Percentiles rank a stretch among this genome's conserved stretches.
Conservation (phyloP, 2,888 invertebrate species). For the Megamerina dolium region DNA sequence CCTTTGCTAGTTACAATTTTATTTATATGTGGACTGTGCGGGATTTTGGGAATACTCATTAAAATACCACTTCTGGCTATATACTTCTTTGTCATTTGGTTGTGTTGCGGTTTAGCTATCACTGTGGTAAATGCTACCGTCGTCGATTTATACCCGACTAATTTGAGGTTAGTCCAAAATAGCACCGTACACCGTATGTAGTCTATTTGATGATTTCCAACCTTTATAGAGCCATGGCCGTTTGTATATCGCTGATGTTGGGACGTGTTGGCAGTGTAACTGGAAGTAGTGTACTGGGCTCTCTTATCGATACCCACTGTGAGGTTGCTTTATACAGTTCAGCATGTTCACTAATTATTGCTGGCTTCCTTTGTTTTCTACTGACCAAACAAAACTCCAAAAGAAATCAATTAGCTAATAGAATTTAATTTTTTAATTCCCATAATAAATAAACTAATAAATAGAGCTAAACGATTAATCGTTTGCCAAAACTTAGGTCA, state of each 20-base stretch:
- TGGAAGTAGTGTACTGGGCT: conserved; percentile 26
- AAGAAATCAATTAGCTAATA: conserved; percentile 6
- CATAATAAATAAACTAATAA: no score
- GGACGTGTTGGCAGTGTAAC: conserved; percentile 29
- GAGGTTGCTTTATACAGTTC: conserved; percentile 20
- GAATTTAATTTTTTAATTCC: no score
- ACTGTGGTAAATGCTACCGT: conserved; percentile 35
- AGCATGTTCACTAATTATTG: conserved; percentile 19
- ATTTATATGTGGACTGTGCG: conserved; percentile 25
- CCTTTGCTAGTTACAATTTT: conserved; percentile 22
- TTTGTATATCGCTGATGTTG: conserved; percentile 30
- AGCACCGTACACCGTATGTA: not conserved
- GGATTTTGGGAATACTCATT: conserved; percentile 23
- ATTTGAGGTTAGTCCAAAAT: conserved; percentile 30
- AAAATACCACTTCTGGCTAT: conserved; percentile 25
- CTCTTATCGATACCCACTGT: conserved; percentile 28
- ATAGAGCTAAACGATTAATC: no score
- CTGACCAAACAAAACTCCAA: conserved; percentile 16
- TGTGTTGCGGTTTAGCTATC: conserved; percentile 30
- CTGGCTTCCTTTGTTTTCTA: conserved; percentile 20
- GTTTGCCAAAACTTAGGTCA: no score
- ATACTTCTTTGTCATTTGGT: conserved; percentile 27
- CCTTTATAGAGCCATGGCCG: conserved; percentile 28
- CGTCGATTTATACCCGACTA: conserved; percentile 40
- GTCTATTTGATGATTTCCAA: not conserved